A percentile compares a stretch with the other conserved stretches of the same genome.
phyloP scores from a whole-genome alignment of 92 coral and sea anemone genomes.

The Bergia puertoricense region DNA sequence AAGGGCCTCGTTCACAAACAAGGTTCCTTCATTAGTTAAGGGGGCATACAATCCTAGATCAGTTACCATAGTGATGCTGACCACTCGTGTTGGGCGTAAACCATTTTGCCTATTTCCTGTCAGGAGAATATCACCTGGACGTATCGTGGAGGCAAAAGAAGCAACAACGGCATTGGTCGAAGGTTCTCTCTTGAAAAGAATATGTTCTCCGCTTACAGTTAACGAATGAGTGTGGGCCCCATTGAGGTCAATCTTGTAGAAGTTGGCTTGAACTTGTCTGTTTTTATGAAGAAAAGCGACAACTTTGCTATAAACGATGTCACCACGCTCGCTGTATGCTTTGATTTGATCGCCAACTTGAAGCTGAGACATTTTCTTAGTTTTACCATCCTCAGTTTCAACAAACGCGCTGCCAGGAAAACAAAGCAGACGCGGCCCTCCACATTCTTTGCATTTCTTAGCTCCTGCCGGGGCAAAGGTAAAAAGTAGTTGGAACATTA shows the following conservation, averaged over 20 bases:
- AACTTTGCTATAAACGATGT: slow-evolving; percentile 20
- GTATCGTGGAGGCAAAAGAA: slow-evolving; percentile 29
- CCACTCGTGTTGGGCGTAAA: background rate
- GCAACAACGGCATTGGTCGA: slow-evolving; percentile 9
- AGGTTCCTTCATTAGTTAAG: slow-evolving; percentile 40
- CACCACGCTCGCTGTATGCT: slow-evolving; percentile 13
- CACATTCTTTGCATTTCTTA: slow-evolving; percentile 30
- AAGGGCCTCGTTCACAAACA: slow-evolving; percentile 29
- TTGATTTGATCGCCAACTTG: slow-evolving; percentile 37
- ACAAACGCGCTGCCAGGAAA: slow-evolving; percentile 39
- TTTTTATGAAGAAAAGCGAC: slow-evolving; percentile 30
- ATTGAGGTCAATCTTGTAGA: slow-evolving; percentile 9
- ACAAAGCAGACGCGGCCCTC: slow-evolving; percentile 20
- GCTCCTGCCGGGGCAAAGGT: background rate
- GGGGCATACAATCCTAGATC: slow-evolving; percentile 33
- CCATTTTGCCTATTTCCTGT: background rate
- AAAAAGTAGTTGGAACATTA: background rate
- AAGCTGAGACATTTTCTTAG: slow-evolving; percentile 19
- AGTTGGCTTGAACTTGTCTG: slow-evolving; percentile 13
- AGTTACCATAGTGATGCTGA: slow-evolving; percentile 18
- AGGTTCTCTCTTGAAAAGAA: slow-evolving; percentile 18
- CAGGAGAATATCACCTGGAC: slow-evolving; percentile 14
- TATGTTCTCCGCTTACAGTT: slow-evolving; percentile 24
- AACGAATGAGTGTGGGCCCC: background rate
- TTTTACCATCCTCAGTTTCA: slow-evolving; percentile 15